Percentiles rank a stretch among this genome's conserved stretches.
Evolutionary conservation across 2,113 vertebrate genomes (phyloP).

Genomic region (Aspiorhynchus laticeps): DNA sequence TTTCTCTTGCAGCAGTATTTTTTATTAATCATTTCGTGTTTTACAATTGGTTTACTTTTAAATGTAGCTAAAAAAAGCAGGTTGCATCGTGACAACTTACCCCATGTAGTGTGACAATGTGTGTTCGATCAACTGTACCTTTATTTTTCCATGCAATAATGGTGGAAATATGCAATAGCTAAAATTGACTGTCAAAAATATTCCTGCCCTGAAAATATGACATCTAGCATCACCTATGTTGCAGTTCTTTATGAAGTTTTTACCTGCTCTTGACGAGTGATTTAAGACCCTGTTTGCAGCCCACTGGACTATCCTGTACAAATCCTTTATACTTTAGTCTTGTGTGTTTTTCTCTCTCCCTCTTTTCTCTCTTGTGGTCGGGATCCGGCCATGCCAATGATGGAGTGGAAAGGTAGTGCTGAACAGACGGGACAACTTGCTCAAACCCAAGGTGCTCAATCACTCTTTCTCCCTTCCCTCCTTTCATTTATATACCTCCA

Average conservation of each 20-base stretch:
- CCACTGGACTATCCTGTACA: not conserved
- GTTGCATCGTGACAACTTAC: not conserved
- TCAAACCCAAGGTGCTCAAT: constrained; percentile 75
- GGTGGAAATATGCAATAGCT: not conserved
- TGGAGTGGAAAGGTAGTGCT: constrained; percentile 70
- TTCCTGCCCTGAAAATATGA: not conserved
- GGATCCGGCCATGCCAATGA: constrained; percentile 70
- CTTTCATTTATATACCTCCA: constrained; percentile 60
- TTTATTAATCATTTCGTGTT: not conserved
- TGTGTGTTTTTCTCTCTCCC: not conserved
- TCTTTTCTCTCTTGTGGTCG: constrained; percentile 64
- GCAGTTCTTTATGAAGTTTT: not conserved
- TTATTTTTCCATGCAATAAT: not conserved
- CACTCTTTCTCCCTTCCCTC: constrained; percentile 64
- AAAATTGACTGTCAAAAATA: not conserved
- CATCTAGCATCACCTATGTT: not conserved
- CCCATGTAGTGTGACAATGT: not conserved
- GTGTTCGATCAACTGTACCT: not conserved
- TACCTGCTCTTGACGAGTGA: not conserved
- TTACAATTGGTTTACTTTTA: not conserved
- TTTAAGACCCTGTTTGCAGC: not conserved
- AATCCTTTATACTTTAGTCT: not conserved
- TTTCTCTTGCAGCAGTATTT: not conserved
- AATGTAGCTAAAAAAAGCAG: not conserved
- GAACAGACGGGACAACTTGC: constrained; percentile 73